phyloP scores from a whole-genome alignment of 2,888 invertebrate species.

The Caenorhabditis uteleia region DNA sequence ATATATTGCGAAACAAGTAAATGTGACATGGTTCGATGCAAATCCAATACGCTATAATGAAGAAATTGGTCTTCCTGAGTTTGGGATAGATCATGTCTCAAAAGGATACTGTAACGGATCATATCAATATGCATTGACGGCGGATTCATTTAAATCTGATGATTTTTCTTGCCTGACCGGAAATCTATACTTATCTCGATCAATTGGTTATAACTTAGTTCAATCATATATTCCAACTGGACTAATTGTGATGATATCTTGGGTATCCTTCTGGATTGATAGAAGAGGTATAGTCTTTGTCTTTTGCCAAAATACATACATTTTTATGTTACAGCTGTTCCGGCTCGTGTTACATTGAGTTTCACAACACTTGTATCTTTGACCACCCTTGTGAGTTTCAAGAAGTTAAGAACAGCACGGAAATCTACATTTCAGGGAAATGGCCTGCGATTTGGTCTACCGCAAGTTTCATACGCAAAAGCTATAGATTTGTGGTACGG shows the following conservation, averaged over 20 bases:
- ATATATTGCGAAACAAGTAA: conserved; percentile 65
- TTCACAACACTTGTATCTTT: conserved; percentile 67
- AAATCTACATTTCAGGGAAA: conserved; percentile 50
- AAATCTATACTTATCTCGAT: conserved; percentile 59
- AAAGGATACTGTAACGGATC: conserved; percentile 57
- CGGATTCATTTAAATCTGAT: conserved; percentile 55
- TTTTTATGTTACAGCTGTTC: conserved; percentile 55
- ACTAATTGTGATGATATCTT: conserved; percentile 57
- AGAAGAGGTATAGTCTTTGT: conserved; percentile 38
- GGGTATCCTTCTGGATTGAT: conserved; percentile 67
- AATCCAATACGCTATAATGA: conserved; percentile 64
- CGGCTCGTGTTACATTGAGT: conserved; percentile 65
- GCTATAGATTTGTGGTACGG: conserved; percentile 68
- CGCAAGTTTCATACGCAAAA: conserved; percentile 64
- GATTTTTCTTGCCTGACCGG: conserved; percentile 64
- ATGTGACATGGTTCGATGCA: conserved; percentile 64
- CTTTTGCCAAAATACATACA: not conserved
- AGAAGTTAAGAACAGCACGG: not conserved
- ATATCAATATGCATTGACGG: conserved; percentile 64
- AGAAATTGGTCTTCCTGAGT: conserved; percentile 67
- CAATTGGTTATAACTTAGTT: conserved; percentile 67
- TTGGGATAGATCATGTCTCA: conserved; percentile 49
- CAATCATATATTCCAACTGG: conserved; percentile 60
- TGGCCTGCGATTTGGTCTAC: conserved; percentile 63
- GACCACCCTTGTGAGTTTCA: conserved; percentile 58